Evolutionary conservation across 1,140 invertebrate species (phyloP), one percentile per base, ranked within the genome.

Genomic region (Hylaeus anthracinus): DNA sequence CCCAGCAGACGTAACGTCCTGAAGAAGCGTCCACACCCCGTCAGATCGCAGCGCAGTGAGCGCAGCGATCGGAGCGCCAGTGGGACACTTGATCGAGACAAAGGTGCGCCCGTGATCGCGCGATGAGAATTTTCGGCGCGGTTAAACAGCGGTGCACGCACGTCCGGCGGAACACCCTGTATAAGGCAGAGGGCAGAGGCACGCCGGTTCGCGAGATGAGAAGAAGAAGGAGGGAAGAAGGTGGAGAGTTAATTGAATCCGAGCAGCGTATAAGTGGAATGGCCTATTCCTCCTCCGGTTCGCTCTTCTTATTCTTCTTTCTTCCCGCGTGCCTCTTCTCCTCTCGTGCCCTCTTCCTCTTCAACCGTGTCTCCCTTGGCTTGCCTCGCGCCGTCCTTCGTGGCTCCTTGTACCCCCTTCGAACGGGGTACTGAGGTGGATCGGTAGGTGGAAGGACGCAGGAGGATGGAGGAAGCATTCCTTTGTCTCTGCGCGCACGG

Each of bases 221-320:
- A 88, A 88, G 85, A 84, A 90, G 89, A 84, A 90, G 88, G 88
- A 90, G 89, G 82, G 86, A 91, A 90, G 86, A 91, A 92, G 92
- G 90, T 91, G 89, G 92, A 93, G 92, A 92, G 91, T 93, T 93
- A 93, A 93, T 93, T 93, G 93, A 93, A 93, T 93, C 92, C 92
- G 91, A 93, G 92, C 90, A 93, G 92, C 91, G 92, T 93, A 93
- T 93, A 93, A 93, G 92, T 93, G 91, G 92, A 93, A 92, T 92
- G 90, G 91, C 89, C 91, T 93, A 93, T 93, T 92, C 90, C 90
- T 92, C 89, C 88, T 88, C 87, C 83, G 86, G 88, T 88, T 88
- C 87, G 83, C 87, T 90, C 84, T 87, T 90, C 88, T 90, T 92
- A 89, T 92, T 92, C 90, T 90, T 91, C 89, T 91, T 91, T 91